Evolutionary conservation across 2,888 invertebrate genomes (phyloP).

Genomic region (Lepidonotus clava): DNA sequence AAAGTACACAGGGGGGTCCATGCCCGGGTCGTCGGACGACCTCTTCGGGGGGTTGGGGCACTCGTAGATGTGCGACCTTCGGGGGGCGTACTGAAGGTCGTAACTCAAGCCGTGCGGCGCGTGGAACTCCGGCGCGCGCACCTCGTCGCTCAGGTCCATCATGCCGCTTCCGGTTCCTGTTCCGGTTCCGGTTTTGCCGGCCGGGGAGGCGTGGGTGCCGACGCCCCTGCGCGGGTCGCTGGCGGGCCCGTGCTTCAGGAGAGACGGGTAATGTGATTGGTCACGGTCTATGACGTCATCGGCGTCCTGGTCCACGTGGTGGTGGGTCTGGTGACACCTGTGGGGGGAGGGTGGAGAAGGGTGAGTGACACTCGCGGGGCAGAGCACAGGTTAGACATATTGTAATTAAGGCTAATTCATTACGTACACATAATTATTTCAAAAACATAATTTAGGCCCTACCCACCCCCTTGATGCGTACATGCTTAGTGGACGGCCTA

Average conservation of each 20-base stretch:
- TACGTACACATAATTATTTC: no score
- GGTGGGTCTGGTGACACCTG: conserved; percentile 39
- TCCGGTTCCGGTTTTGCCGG: conserved; percentile 19
- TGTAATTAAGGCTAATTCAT: no score
- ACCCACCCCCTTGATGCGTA: no score
- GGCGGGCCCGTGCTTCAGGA: conserved; percentile 45
- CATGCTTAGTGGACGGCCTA: no score
- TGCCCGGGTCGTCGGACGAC: not conserved
- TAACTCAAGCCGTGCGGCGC: not conserved
- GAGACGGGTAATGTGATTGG: conserved; percentile 47
- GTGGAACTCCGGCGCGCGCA: not conserved
- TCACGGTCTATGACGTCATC: conserved; percentile 52
- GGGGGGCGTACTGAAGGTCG: conserved; percentile 20
- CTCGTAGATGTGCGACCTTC: conserved; percentile 47
- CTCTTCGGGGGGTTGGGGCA: conserved; percentile 51
- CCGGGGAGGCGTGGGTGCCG: not conserved
- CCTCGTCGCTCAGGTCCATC: not conserved
- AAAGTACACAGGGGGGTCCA: conserved; percentile 50
- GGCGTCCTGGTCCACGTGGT: conserved; percentile 39
- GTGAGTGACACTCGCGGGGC: not conserved
- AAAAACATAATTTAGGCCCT: no score
- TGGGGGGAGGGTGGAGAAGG: not conserved
- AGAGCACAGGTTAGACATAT: no score
- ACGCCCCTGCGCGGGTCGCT: conserved; percentile 35
- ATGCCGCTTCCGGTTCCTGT: not conserved